Conservation (phyloP, 1,140 invertebrate genomes). For the Aphelenchoides fujianensis region DNA sequence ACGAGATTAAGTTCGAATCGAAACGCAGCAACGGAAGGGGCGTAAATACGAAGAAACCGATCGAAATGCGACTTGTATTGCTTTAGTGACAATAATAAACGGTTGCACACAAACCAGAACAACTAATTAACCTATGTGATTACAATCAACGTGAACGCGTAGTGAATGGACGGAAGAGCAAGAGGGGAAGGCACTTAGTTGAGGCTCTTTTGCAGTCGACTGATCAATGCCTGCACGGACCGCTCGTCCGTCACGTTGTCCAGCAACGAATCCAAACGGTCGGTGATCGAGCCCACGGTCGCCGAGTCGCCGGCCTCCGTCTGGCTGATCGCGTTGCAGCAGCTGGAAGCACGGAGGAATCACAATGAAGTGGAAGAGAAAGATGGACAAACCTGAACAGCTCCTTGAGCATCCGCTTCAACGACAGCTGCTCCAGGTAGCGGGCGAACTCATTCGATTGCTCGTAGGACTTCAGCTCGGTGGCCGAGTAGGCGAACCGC, state of each 20-base stretch:
- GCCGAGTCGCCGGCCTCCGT: not conserved
- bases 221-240: not conserved
- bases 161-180: too few relatives aligned
- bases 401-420: constrained; percentile 24
- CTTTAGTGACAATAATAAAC: too few relatives aligned
- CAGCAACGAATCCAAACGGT: not conserved
- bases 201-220: constrained; percentile 3
- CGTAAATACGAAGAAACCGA: too few relatives aligned
- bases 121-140: too few relatives aligned
- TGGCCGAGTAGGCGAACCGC: constrained; percentile 36
- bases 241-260: not conserved
- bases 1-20: too few relatives aligned
- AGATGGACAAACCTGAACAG: constrained; percentile 27
- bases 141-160: too few relatives aligned
- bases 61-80: too few relatives aligned
- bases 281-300: not conserved
- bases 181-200: not conserved
- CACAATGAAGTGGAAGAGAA: not conserved
- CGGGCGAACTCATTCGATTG: constrained; percentile 39
- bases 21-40: too few relatives aligned
- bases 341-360: not conserved
- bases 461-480: constrained; percentile 37
- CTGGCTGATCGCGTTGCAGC: not conserved
- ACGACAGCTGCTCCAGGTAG: constrained; percentile 31
- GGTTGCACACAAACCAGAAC: too few relatives aligned